Percentiles rank a stretch among this genome's conserved stretches.
Conservation (phyloP, 2,113 vertebrate species). For the Garra rufa region DNA sequence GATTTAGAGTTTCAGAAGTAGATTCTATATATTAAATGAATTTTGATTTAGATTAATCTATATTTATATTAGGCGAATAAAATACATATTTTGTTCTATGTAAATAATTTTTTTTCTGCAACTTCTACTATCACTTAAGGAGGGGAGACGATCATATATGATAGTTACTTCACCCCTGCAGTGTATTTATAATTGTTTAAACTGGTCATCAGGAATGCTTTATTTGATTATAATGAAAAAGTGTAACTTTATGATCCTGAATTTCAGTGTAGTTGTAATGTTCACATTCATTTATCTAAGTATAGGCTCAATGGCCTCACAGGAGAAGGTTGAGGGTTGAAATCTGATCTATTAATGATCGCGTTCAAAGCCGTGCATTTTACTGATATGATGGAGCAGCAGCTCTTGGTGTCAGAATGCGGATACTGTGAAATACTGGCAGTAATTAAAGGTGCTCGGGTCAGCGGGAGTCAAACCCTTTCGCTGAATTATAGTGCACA, state of each 20-base stretch:
- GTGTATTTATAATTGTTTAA: background rate
- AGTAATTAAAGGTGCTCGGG: constrained; percentile 76
- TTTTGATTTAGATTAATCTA: background rate
- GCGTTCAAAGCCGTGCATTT: background rate
- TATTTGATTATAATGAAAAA: background rate
- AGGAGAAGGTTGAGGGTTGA: background rate
- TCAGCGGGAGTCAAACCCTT: constrained; percentile 71
- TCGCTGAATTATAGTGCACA: constrained; percentile 69
- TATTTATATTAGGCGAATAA: background rate
- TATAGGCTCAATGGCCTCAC: background rate
- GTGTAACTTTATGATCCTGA: too few species aligned
- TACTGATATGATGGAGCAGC: constrained; percentile 64
- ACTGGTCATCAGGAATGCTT: background rate
- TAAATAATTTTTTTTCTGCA: background rate
- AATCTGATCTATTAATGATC: background rate
- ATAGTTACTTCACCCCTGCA: background rate
- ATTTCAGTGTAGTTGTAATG: background rate
- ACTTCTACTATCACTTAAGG: background rate
- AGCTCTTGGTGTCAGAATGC: constrained; percentile 71
- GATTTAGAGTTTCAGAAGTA: background rate
- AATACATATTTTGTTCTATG: background rate
- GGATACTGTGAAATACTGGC: constrained; percentile 75
- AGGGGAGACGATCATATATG: background rate
- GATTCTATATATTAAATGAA: background rate
- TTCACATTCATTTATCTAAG: background rate